Percentiles rank a stretch among this genome's conserved stretches.
These are phyloP conservation scores for Colletes gigas DNA, from an alignment of 1,140 invertebrate species.

Conservation along the genomic window DNA sequence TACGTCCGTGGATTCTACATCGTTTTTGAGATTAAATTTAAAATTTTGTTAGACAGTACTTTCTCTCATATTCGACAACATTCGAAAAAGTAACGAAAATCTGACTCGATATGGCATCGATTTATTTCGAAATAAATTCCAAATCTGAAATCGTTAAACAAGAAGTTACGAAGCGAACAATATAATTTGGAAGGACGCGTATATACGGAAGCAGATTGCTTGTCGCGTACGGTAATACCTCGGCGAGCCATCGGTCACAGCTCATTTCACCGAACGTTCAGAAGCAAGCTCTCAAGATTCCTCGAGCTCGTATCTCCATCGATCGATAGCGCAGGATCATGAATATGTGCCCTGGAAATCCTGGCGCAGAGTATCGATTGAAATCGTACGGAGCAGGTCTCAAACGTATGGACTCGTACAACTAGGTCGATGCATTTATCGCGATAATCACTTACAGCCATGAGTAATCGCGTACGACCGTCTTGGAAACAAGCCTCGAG, in stretches of 20 bases:
- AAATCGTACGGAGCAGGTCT: slow-evolving; percentile 3
- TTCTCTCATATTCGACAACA: no score
- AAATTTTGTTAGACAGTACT: no score
- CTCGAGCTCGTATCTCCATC: slow-evolving; percentile 66
- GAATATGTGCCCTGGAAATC: slow-evolving; percentile 27
- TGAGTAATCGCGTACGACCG: not conserved
- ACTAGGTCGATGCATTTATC: not conserved
- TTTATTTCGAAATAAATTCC: not conserved
- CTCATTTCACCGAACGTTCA: slow-evolving; percentile 58
- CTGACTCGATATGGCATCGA: no score
- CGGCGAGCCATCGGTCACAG: slow-evolving; percentile 55
- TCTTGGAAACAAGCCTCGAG: not conserved
- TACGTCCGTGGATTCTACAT: no score
- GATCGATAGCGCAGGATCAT: slow-evolving; percentile 63
- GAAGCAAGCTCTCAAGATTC: slow-evolving; percentile 68
- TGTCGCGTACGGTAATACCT: slow-evolving; percentile 49
- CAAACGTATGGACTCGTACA: not conserved
- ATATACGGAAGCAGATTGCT: slow-evolving; percentile 19
- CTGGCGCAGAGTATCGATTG: slow-evolving; percentile 18
- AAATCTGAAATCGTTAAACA: not conserved
- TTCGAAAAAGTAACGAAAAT: no score
- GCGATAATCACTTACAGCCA: not conserved
- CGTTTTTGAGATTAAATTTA: no score
- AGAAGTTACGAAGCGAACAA: not conserved
- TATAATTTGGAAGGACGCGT: slow-evolving; percentile 31